Conservation (phyloP, 2,797 vertebrate genomes). For the Eulemur rubriventer region DNA sequence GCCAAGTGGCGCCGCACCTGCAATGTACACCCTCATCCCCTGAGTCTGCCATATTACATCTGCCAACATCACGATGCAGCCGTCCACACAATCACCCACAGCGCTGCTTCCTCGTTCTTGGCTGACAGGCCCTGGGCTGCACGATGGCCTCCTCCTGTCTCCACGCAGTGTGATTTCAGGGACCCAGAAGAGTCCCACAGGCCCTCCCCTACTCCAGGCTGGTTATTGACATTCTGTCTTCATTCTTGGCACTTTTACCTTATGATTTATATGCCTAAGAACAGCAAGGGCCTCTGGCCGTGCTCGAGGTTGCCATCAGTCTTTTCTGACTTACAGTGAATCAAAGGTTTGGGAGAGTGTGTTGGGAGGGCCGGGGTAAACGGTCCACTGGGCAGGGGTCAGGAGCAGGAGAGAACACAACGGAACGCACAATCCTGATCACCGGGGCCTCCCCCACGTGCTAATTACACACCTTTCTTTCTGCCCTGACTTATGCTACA, state of each 20-base stretch:
- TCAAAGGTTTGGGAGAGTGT: not conserved
- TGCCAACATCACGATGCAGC: not conserved
- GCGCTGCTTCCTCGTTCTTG: not conserved
- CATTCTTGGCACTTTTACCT: not conserved
- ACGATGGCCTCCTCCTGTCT: not conserved
- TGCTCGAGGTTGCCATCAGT: not conserved
- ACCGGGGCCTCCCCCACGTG: not conserved
- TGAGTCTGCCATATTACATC: not conserved
- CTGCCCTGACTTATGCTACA: not conserved
- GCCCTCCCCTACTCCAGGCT: not conserved
- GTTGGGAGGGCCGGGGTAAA: not conserved
- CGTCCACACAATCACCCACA: not conserved
- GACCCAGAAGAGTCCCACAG: not conserved
- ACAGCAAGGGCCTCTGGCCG: not conserved
- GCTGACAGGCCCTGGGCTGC: not conserved
- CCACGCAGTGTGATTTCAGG: not conserved
- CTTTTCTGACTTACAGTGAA: not conserved
- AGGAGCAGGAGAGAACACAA: not conserved
- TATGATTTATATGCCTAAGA: not conserved
- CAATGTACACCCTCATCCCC: not conserved
- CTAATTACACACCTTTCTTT: not conserved
- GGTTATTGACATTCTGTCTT: not conserved
- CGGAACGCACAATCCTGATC: not conserved
- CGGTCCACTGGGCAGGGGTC: not conserved
- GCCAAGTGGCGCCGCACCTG: not conserved